A percentile compares a stretch with the other conserved stretches of the same genome.
Evolutionary conservation across 1,140 invertebrate species (phyloP).

Genomic region (Trachelipus rathkii): DNA sequence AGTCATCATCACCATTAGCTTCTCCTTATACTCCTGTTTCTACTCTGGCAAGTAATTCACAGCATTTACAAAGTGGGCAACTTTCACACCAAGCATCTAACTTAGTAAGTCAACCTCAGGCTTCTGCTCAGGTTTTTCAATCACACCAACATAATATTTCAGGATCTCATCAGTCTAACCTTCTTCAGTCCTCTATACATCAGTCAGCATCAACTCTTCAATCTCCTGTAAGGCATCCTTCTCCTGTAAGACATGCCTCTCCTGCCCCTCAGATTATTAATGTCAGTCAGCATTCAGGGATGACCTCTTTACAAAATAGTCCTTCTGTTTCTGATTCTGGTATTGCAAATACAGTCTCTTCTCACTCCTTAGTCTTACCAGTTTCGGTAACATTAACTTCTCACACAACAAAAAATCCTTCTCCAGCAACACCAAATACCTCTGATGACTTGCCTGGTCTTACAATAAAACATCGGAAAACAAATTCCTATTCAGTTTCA

Average conservation of each 20-base stretch:
- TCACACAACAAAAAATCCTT: neutral
- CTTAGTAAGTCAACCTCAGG: neutral
- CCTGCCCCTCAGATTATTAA: neutral
- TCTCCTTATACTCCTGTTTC: conserved; percentile 28
- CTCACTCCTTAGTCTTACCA: neutral
- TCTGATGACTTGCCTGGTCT: neutral
- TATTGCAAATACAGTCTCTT: neutral
- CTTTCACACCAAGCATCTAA: neutral
- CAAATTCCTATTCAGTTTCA: conserved; percentile 44
- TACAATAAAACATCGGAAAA: conserved; percentile 33
- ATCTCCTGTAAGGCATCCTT: neutral
- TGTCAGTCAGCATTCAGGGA: conserved; percentile 1
- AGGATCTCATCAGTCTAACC: neutral
- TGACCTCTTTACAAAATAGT: neutral
- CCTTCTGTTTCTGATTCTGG: neutral
- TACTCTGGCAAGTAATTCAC: conserved; percentile 23
- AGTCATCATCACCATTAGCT: conserved; percentile 42
- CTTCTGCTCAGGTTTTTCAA: conserved; percentile 1
- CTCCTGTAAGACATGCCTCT: conserved; percentile 2
- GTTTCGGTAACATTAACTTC: neutral
- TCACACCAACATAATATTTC: conserved; percentile 10
- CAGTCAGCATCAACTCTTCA: conserved; percentile 5
- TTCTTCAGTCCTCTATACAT: conserved; percentile 1
- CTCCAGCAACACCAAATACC: neutral
- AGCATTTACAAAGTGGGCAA: neutral